Base-by-base conservation (phyloP, 2,888 invertebrate genomes). In the Agriotes lineatus region DNA sequence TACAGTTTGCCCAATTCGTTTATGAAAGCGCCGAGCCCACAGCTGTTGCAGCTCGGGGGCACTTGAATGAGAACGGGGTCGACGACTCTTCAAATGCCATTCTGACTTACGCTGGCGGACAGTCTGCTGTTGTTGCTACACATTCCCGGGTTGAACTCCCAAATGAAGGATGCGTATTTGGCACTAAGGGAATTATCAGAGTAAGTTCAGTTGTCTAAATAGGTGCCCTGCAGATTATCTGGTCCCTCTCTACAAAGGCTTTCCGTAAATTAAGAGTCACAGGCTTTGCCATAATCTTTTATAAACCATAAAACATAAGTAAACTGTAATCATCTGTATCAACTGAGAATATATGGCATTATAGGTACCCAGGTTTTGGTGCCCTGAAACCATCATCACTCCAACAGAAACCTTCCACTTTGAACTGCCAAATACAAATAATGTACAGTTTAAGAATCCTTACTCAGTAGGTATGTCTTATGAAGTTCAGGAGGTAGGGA, bases 401-500 rank as follows among this genome's bases (percentile, higher is more conserved):
- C 89, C 92, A 19, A 89, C 87, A 87, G 76, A 88, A 85, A 75
- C 88, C 87, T 42, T 75, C 16, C 88, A 90, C 73, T 90, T 90
- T 87, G 84, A 89, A 18, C 81, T 93, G 14, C 94, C 94, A 0
- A 85, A 88, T 72, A 88, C 88, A 4, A 84, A 85, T 3, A 84
- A 85, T 69, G 62, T 58, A 6, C 20, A 65, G 10, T 68, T 68
- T 45, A 68, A 54, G 35, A 52, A 50, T 19, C n/a, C 90, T 91
- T 80, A 93, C 90, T 79, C 81, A 69, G 89, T 89, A 16, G 93
- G 93, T 0, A 85, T 95, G 54, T 86, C 88, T 71, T 95, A 93
- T 80, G 90, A 95, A 83, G 94, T 94, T 35, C 88, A 89, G 73
- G 93, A 93, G 82, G 93, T 90, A 58, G 88, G 92, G 77, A 86